These are phyloP conservation scores for Smithornis capensis DNA, from an alignment of 2,113 vertebrate genomes.

Conservation along the genomic window DNA sequence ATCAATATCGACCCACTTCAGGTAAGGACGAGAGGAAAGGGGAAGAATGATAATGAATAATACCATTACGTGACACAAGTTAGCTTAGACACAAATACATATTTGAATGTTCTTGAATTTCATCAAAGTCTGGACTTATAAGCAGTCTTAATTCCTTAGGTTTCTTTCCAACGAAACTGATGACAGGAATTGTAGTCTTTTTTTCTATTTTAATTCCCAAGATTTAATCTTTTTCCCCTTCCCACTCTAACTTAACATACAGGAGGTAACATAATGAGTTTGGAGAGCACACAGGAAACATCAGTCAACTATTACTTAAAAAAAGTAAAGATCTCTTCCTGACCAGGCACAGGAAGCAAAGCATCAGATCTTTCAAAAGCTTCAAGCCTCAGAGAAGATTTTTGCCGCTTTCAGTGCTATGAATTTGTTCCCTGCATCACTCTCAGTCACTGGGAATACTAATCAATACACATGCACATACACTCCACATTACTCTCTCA, in stretches of 20 bases:
- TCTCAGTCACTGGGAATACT: background rate
- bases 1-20: slow-evolving; percentile 34
- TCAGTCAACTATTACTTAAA: background rate
- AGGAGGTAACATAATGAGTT: background rate
- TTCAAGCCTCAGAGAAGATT: background rate
- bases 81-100: background rate
- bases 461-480: background rate
- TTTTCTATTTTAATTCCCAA: background rate
- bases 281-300: background rate
- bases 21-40: background rate
- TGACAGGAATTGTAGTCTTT: background rate
- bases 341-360: background rate
- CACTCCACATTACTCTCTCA: background rate
- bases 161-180: background rate
- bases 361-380: background rate
- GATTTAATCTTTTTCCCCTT: background rate
- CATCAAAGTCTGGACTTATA: background rate
- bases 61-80: background rate
- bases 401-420: background rate
- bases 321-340: background rate
- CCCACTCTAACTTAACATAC: background rate
- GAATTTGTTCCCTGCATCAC: background rate
- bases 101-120: background rate
- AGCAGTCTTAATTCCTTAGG: background rate
- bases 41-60: background rate